A percentile compares a stretch with the other conserved stretches of the same genome.
Conservation (phyloP, 1,140 invertebrate genomes). For the Formica selysi region DNA sequence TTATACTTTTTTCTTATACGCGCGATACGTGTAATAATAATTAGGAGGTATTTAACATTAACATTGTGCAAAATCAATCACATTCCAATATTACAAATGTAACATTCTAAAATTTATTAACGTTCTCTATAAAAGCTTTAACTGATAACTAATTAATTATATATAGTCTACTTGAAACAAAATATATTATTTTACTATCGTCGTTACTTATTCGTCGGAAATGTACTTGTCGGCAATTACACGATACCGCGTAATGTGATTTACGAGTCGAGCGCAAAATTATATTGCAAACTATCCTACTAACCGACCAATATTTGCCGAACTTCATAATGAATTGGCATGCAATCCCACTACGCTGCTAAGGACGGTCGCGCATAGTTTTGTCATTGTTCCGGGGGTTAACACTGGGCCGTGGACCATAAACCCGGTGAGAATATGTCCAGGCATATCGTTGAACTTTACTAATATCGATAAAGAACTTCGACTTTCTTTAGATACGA, state of each 20-base stretch:
- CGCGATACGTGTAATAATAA: not conserved
- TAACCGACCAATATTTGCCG: conserved; percentile 64
- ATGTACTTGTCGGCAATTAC: conserved; percentile 59
- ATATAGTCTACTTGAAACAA: conserved; percentile 20
- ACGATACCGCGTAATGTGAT: conserved; percentile 42
- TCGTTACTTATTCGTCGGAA: conserved; percentile 29
- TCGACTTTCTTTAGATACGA: not conserved
- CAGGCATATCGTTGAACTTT: conserved; percentile 61
- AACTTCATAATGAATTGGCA: conserved; percentile 59
- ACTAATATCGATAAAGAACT: conserved; percentile 67
- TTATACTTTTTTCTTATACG: not conserved
- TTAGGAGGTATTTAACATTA: not conserved
- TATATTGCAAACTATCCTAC: conserved; percentile 62
- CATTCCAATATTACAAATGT: not conserved
- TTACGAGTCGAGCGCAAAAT: conserved; percentile 55
- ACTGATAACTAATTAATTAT: conserved; percentile 53
- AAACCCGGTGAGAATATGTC: conserved; percentile 30
- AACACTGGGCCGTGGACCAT: conserved; percentile 31
- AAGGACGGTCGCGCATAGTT: conserved; percentile 64
- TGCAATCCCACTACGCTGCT: conserved; percentile 35
- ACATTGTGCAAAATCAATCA: not conserved
- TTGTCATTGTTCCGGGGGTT: conserved; percentile 63
- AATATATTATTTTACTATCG: conserved; percentile 60
- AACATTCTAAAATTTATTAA: conserved; percentile 2
- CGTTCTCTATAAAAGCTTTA: conserved; percentile 1